These are phyloP conservation scores for Orthosia gracilis DNA, from an alignment of 2,888 invertebrate genomes.

Conservation along the genomic window DNA sequence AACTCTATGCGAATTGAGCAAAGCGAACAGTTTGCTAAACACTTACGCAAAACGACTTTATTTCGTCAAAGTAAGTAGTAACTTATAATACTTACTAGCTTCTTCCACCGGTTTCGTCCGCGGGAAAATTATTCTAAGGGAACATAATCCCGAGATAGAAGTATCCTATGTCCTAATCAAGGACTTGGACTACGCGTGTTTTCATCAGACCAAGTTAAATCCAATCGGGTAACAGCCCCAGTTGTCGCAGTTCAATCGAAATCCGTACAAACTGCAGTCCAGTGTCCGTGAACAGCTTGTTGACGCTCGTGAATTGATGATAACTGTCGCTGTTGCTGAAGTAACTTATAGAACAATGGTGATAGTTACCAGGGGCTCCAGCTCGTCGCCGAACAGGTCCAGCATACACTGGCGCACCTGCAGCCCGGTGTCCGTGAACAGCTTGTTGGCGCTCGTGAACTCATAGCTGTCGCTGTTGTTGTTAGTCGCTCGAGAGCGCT, in stretches of 20 bases:
- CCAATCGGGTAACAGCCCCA: too few relatives aligned
- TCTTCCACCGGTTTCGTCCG: too few relatives aligned
- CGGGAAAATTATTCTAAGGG: too few relatives aligned
- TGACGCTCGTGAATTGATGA: conserved; percentile 95
- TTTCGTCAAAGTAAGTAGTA: neutral
- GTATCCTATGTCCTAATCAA: too few relatives aligned
- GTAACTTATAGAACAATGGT: neutral
- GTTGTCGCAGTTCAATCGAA: too few relatives aligned
- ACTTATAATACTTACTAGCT: neutral
- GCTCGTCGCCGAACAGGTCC: conserved; percentile 92
- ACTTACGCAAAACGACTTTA: neutral
- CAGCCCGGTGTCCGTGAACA: conserved; percentile 93
- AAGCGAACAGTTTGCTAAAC: neutral
- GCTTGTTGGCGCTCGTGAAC: conserved; percentile 94
- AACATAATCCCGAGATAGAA: too few relatives aligned
- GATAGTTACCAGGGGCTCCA: conserved; percentile 87
- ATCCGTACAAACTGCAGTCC: conserved; percentile 77
- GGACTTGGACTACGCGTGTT: too few relatives aligned
- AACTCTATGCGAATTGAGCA: neutral
- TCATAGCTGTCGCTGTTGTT: conserved; percentile 92
- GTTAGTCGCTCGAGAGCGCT: conserved; percentile 88
- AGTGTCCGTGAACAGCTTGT: conserved; percentile 94
- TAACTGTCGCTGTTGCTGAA: conserved; percentile 92
- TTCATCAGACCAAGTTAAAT: too few relatives aligned
- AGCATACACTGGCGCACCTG: conserved; percentile 93